phyloP scores from a whole-genome alignment of 2,888 invertebrate species.

The Campoplex capitator region DNA sequence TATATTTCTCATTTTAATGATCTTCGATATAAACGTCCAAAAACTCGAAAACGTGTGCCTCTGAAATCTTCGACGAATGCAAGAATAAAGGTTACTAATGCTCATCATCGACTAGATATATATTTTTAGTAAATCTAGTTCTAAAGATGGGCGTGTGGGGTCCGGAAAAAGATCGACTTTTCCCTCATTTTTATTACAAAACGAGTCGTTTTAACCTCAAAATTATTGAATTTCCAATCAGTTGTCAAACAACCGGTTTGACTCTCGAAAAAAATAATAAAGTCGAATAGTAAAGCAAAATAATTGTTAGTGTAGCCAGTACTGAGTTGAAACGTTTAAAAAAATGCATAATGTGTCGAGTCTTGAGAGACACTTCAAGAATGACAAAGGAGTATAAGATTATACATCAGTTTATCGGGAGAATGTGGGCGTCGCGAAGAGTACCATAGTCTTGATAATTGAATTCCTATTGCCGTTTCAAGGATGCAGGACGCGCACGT shows the following conservation, averaged over 20 bases:
- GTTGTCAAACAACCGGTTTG: neutral
- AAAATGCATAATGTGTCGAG: constrained; percentile 15
- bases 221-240: neutral
- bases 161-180: neutral
- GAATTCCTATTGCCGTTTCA: constrained; percentile 69
- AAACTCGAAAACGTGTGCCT: neutral
- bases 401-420: neutral
- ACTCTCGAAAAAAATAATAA: neutral
- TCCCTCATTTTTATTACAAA: neutral
- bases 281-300: neutral
- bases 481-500: constrained; percentile 72
- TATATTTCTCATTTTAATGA: neutral
- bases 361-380: neutral
- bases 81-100: neutral
- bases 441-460: constrained; percentile 63
- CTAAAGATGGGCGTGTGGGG: neutral
- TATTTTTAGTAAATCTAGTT: neutral
- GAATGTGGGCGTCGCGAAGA: neutral
- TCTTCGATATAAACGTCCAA: neutral
- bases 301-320: neutral
- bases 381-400: constrained; percentile 24
- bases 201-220: neutral
- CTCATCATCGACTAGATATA: neutral
- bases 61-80: neutral
- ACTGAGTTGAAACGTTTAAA: neutral